A percentile compares a stretch with the other conserved stretches of the same genome.
These are phyloP conservation scores for Propsilocerus akamusi DNA, from an alignment of 1,140 invertebrate genomes.

Conservation along the genomic window DNA sequence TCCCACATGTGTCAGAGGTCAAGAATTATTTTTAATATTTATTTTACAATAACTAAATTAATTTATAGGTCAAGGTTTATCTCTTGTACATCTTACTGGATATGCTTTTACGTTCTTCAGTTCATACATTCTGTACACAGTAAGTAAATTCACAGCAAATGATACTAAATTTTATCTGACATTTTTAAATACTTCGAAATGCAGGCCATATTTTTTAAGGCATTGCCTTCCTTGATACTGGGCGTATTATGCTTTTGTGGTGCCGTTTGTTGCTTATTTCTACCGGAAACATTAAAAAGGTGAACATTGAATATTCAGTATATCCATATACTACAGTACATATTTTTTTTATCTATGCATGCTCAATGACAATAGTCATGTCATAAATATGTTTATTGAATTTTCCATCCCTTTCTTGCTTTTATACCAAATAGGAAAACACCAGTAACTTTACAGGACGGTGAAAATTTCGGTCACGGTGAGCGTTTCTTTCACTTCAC, in stretches of 20 bases:
- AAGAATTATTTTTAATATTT: conserved; percentile 38
- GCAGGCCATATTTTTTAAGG: conserved; percentile 30
- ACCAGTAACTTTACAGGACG: conserved; percentile 38
- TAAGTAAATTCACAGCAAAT: conserved; percentile 6
- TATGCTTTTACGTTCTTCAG: conserved; percentile 4
- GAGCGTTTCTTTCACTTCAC: conserved; percentile 34
- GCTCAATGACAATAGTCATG: too few species aligned
- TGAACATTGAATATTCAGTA: too few species aligned
- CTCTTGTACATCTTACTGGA: conserved; percentile 21
- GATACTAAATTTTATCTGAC: too few species aligned
- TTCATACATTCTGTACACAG: conserved; percentile 21
- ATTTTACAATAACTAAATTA: conserved; percentile 28
- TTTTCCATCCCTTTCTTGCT: too few species aligned
- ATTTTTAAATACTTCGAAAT: too few species aligned
- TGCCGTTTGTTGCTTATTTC: conserved; percentile 31
- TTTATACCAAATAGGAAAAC: too few species aligned
- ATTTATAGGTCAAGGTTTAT: neutral
- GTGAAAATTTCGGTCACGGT: conserved; percentile 39
- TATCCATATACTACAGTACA: too few species aligned
- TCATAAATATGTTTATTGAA: too few species aligned
- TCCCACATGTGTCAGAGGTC: conserved; percentile 41
- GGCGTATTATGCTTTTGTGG: conserved; percentile 33
- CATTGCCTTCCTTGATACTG: conserved; percentile 33
- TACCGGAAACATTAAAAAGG: conserved; percentile 40
- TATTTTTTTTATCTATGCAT: too few species aligned